Base-by-base conservation (phyloP, 2,888 invertebrate species). In the Thymelicus lineola region DNA sequence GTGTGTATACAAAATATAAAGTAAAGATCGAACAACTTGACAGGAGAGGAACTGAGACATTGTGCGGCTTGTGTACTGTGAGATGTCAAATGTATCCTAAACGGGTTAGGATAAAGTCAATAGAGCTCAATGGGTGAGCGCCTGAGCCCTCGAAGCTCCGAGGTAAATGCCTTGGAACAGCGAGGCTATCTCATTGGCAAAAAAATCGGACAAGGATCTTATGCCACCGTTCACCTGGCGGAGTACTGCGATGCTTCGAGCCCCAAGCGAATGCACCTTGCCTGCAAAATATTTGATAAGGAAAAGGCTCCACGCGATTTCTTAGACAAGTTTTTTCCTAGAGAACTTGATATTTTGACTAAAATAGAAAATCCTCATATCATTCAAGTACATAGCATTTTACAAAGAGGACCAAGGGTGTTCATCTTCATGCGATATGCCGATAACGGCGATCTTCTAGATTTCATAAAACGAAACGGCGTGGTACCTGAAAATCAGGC, bases 371-470 rank as follows among this genome's bases (percentile, higher is more conserved):
- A 98, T 89, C 97, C 97, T 7, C 97, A 98, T 83, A 97, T 98
- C 60, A 97, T 98, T 75, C 97, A 97, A 94, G 97, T 98, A 36
- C 97, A 98, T 84, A 97, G 97, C 83, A 97, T 97, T 75, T 89
- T 98, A 70, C 97, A 97, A 82, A 95, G 97, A 73, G 97, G 97
- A 3, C 96, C 97, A 10, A 94, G 97, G 80, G 97, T 97, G 61
- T 98, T 97, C 87, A 97, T 98, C 79, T 97, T 98, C 83, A 98
- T 98, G 98, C 96, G 97, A 76, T 97, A 96, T 85, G 98, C 98
- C 15, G 98, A 98, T 79, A 98, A 98, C 80, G 98, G 98, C 7
- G 98, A 98, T 88, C 93, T 98, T 64, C 85, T 98, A 78, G 97
- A 98, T 84, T 97, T 97, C 84, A 96, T 97, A 72, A 96, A 97